These are phyloP conservation scores for Mastomys coucha DNA, from an alignment of 2,113 vertebrate species.

Conservation along the genomic window DNA sequence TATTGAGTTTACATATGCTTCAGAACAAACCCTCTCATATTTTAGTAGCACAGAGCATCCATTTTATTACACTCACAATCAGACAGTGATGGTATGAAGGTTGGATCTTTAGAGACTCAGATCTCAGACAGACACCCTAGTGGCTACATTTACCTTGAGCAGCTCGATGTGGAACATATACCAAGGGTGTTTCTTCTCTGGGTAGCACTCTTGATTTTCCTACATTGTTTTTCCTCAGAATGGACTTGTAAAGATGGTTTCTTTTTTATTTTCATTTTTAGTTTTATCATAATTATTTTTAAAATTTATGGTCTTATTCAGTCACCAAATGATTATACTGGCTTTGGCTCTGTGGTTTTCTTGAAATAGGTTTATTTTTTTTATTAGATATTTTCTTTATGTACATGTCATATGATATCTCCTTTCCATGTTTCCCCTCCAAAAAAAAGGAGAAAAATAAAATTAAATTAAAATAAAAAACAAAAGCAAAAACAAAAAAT, in stretches of 20 bases:
- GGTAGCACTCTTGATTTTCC: background rate
- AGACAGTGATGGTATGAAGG: background rate
- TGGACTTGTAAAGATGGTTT: background rate
- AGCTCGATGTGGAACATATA: background rate
- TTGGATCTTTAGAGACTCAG: background rate
- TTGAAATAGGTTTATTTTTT: background rate
- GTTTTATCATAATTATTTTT: no score
- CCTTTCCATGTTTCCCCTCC: no score
- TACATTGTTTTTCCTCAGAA: background rate
- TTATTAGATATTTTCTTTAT: no score
- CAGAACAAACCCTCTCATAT: slow-evolving; percentile 14
- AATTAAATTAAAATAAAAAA: no score
- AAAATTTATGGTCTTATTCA: background rate
- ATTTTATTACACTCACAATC: slow-evolving; percentile 17
- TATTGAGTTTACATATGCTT: slow-evolving; percentile 55
- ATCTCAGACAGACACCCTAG: background rate
- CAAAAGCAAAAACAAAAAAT: no score
- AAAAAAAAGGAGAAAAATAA: no score
- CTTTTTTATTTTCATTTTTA: background rate
- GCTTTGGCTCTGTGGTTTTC: background rate
- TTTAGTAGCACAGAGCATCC: background rate
- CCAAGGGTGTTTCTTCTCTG: background rate
- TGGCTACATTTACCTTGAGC: background rate
- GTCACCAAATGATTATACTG: background rate
- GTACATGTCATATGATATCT: no score